Percentiles rank a stretch among this genome's conserved stretches.
phyloP scores from a whole-genome alignment of 1,140 invertebrate genomes.

The Telenomus remus region DNA sequence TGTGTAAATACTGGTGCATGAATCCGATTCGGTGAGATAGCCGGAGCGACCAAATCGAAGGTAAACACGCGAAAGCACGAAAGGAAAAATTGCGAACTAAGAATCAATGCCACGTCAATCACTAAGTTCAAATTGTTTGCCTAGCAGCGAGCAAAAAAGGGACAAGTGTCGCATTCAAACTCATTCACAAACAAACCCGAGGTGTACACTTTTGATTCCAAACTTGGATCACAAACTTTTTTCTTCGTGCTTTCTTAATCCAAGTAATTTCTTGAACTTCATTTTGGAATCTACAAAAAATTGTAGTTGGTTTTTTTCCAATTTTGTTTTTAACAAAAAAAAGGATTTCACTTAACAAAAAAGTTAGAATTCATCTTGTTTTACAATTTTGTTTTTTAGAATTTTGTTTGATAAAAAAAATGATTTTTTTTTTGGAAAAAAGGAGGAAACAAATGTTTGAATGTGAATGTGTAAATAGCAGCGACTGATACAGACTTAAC shows the following conservation, averaged over 20 bases:
- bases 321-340: too few relatives aligned
- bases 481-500: neutral
- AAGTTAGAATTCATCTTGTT: too few relatives aligned
- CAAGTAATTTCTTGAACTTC: too few relatives aligned
- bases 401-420: too few relatives aligned
- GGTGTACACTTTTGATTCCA: neutral
- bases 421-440: too few relatives aligned
- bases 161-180: neutral
- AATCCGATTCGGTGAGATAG: constrained; percentile 28
- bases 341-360: too few relatives aligned
- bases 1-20: constrained; percentile 38
- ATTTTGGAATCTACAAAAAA: too few relatives aligned
- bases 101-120: constrained; percentile 37
- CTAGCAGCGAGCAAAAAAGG: neutral
- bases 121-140: constrained; percentile 19
- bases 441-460: neutral
- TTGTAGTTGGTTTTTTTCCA: too few relatives aligned
- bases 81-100: constrained; percentile 40
- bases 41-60: constrained; percentile 31
- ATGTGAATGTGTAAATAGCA: neutral
- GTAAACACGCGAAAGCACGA: constrained; percentile 36
- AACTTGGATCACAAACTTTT: neutral
- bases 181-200: constrained; percentile 2
- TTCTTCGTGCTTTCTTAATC: too few relatives aligned
- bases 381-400: constrained; percentile 7